Percentiles rank a stretch among this genome's conserved stretches.
phyloP scores from a whole-genome alignment of 2,888 invertebrate genomes.

The Stenodema calcarata region DNA sequence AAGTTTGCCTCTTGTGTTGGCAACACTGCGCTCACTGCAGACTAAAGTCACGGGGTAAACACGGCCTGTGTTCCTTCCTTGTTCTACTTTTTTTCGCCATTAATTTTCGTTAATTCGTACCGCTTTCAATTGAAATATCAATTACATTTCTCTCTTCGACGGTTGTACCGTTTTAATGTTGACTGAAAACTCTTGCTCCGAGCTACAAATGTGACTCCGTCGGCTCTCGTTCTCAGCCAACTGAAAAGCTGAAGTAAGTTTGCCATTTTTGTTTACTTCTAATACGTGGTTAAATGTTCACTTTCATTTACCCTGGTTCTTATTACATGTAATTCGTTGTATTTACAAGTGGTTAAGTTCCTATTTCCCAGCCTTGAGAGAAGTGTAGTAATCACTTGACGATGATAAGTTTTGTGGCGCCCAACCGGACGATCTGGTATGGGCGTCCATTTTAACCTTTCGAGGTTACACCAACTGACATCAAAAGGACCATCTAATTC shows the following conservation, averaged over 20 bases:
- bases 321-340: background rate
- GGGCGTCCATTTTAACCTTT: constrained; percentile 26
- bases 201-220: background rate
- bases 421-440: background rate
- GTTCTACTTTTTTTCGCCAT: constrained; percentile 6
- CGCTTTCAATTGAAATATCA: background rate
- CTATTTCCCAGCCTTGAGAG: background rate
- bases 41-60: constrained; percentile 17
- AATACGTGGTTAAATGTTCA: background rate
- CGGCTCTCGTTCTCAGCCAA: background rate
- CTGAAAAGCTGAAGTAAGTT: background rate
- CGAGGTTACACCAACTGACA: constrained; percentile 9
- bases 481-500: background rate
- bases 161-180: background rate
- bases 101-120: constrained; percentile 5
- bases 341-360: background rate
- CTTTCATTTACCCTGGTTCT: background rate
- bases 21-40: background rate
- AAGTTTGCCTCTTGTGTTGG: background rate
- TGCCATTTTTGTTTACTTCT: constrained; percentile 20
- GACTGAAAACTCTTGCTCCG: background rate
- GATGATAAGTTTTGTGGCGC: background rate
- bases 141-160: background rate
- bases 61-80: background rate
- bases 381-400: background rate